These are phyloP conservation scores for Acanthosepion esculentum DNA, from an alignment of 2,888 invertebrate species.

Conservation along the genomic window DNA sequence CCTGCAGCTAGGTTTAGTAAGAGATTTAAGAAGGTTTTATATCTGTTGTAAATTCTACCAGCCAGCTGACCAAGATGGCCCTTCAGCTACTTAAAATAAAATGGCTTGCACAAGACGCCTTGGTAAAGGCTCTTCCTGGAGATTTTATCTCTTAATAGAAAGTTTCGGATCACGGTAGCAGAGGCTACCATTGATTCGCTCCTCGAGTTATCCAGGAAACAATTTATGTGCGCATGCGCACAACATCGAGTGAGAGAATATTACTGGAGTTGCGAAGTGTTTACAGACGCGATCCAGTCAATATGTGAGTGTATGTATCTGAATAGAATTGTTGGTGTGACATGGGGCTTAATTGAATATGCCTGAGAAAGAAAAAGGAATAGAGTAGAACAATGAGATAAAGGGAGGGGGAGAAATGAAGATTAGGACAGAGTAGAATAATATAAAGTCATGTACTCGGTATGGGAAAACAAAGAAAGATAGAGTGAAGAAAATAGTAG, in stretches of 20 bases:
- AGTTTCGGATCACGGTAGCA: not conserved
- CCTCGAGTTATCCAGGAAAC: not conserved
- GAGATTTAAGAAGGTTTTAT: constrained; percentile 33
- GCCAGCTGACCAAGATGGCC: not conserved
- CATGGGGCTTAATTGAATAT: too few relatives aligned
- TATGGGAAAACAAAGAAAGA: not conserved
- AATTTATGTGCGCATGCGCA: not conserved
- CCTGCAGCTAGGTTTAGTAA: not conserved
- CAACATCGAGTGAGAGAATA: too few relatives aligned
- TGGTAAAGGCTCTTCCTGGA: not conserved
- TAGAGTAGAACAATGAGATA: too few relatives aligned
- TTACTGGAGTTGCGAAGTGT: too few relatives aligned
- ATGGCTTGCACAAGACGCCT: not conserved
- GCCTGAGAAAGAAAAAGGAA: too few relatives aligned
- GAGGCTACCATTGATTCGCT: not conserved
- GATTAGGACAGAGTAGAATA: too few relatives aligned
- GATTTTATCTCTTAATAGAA: constrained; percentile 33
- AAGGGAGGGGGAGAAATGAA: accelerated
- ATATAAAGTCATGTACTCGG: too few relatives aligned
- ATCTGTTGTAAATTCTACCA: not conserved
- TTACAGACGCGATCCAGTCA: too few relatives aligned
- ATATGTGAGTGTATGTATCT: too few relatives aligned
- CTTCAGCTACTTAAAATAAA: not conserved
- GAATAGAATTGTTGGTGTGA: too few relatives aligned
- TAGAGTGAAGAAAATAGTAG: too few relatives aligned